Evolutionary conservation across 2,113 vertebrate genomes (phyloP).

Genomic region (Nymphicus hollandicus): DNA sequence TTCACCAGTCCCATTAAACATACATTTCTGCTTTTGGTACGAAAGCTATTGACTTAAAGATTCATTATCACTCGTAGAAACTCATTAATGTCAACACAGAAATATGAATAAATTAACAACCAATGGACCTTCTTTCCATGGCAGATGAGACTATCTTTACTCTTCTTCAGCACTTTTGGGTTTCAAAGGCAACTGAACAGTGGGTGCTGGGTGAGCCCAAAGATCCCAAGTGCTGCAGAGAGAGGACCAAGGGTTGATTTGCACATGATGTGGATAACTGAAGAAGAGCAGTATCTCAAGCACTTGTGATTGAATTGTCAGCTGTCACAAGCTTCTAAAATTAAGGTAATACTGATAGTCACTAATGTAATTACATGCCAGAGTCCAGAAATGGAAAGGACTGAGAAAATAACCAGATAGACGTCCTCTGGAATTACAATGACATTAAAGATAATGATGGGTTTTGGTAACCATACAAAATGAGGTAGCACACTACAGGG

Average conservation of each 20-base stretch:
- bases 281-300: neutral
- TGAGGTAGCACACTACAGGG: neutral
- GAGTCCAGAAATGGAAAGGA: neutral
- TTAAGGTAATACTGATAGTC: neutral
- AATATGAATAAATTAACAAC: neutral
- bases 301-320: neutral
- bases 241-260: neutral
- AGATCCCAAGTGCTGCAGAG: neutral
- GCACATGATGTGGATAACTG: neutral
- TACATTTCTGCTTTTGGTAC: neutral
- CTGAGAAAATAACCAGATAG: neutral
- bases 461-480: neutral
- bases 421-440: neutral
- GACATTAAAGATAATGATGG: neutral
- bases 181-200: neutral
- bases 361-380: neutral
- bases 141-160: neutral
- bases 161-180: neutral
- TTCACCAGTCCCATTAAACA: neutral
- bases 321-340: neutral
- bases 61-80: neutral
- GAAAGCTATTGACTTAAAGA: neutral
- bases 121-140: neutral
- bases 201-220: neutral
- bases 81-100: neutral